Percentiles rank a stretch among this genome's conserved stretches.
These are phyloP conservation scores for Chloromyia formosa DNA, from an alignment of 2,888 invertebrate genomes.

Conservation along the genomic window DNA sequence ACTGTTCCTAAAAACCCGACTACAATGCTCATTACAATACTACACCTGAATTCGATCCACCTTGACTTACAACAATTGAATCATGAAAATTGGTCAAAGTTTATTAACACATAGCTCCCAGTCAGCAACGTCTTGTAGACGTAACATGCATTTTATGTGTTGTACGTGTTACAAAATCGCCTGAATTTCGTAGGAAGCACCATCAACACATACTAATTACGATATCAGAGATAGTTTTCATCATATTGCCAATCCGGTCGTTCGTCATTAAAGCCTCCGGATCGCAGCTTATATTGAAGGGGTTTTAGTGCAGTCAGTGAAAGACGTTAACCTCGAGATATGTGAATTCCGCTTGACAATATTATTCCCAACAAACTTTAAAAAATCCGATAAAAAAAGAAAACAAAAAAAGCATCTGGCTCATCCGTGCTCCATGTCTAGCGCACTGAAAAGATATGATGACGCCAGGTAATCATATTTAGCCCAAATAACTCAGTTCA, in stretches of 20 bases:
- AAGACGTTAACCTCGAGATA: conserved; percentile 18
- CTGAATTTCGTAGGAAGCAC: conserved; percentile 1
- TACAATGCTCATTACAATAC: no score
- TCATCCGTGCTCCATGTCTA: no score
- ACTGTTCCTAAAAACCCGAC: no score
- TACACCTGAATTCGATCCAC: background rate
- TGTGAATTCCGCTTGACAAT: conserved; percentile 24
- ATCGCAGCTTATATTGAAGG: no score
- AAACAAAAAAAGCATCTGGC: no score
- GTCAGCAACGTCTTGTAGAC: background rate
- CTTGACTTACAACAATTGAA: background rate
- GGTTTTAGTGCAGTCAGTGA: background rate
- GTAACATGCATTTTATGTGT: background rate
- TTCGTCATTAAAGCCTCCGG: background rate
- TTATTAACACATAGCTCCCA: background rate
- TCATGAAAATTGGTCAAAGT: background rate
- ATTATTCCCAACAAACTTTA: background rate
- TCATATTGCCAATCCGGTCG: background rate
- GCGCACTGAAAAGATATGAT: background rate
- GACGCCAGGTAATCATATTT: background rate
- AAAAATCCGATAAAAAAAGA: background rate
- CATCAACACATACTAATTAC: conserved; percentile 16
- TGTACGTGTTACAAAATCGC: background rate
- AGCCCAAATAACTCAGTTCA: no score
- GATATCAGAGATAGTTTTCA: background rate